A percentile compares a stretch with the other conserved stretches of the same genome.
These are phyloP conservation scores for Naso thynnoides DNA, from an alignment of 2,797 vertebrate genomes.

Conservation along the genomic window DNA sequence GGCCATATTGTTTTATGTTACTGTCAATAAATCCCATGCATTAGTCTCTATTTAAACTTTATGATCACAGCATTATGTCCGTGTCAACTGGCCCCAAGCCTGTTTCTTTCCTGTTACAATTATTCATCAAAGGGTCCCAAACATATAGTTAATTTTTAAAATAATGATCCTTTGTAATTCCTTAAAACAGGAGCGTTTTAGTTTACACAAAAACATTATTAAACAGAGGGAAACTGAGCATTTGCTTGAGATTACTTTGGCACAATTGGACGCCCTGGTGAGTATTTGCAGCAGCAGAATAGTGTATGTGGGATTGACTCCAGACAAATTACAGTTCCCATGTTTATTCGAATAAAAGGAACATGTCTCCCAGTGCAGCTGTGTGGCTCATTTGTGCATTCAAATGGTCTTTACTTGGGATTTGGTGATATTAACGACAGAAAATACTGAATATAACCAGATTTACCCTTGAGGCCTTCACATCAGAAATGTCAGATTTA, in stretches of 20 bases:
- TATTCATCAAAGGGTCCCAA: not conserved
- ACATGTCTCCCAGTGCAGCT: no score
- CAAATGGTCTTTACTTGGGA: not conserved
- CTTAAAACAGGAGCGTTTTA: no score
- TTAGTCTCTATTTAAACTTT: not conserved
- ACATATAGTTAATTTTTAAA: not conserved
- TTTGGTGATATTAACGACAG: constrained; percentile 2
- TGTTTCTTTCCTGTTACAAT: not conserved
- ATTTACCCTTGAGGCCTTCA: not conserved
- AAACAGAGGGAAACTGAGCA: not conserved
- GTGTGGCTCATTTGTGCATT: not conserved
- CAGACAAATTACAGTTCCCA: not conserved
- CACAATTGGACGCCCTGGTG: not conserved
- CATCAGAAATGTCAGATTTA: constrained; percentile 2
- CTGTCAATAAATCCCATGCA: not conserved
- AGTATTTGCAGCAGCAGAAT: not conserved
- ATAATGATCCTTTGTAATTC: not conserved
- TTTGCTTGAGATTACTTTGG: not conserved
- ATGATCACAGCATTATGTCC: not conserved
- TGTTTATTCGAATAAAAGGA: not conserved
- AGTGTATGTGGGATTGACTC: not conserved
- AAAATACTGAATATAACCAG: not conserved
- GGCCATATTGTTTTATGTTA: not conserved
- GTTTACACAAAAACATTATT: no score
- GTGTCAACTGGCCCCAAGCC: not conserved